Conservation (phyloP, 2,797 vertebrate species). For the Dryobates pubescens region DNA sequence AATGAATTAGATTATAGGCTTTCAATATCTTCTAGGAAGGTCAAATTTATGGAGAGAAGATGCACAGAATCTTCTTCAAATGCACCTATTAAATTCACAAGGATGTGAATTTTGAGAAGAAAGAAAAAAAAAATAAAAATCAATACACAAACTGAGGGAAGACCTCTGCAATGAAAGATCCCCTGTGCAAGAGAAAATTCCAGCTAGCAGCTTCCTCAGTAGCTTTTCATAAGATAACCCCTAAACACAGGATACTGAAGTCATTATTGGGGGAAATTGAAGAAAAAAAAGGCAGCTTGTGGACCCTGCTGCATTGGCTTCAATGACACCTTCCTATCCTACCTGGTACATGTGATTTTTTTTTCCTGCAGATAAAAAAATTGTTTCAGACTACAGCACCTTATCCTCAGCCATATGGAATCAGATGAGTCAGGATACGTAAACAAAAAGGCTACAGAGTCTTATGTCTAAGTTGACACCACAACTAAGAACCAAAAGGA, state of each 20-base stretch:
- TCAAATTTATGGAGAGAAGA: neutral
- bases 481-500: neutral
- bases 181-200: neutral
- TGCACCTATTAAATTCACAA: neutral
- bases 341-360: accelerated
- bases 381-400: neutral
- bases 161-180: neutral
- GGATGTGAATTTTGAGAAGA: neutral
- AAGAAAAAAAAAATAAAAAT: neutral
- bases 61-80: neutral
- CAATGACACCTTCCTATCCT: neutral
- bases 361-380: neutral
- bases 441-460: neutral
- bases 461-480: neutral
- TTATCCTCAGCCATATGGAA: neutral
- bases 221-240: neutral
- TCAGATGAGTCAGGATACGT: neutral
- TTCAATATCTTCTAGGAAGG: neutral
- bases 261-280: neutral
- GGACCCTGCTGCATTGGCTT: neutral
- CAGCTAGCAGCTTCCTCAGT: neutral
- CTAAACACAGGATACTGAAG: neutral
- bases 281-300: neutral
- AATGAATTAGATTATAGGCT: neutral
- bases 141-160: neutral